These are phyloP conservation scores for Thyatira batis DNA, from an alignment of 2,888 invertebrate species.

Conservation along the genomic window DNA sequence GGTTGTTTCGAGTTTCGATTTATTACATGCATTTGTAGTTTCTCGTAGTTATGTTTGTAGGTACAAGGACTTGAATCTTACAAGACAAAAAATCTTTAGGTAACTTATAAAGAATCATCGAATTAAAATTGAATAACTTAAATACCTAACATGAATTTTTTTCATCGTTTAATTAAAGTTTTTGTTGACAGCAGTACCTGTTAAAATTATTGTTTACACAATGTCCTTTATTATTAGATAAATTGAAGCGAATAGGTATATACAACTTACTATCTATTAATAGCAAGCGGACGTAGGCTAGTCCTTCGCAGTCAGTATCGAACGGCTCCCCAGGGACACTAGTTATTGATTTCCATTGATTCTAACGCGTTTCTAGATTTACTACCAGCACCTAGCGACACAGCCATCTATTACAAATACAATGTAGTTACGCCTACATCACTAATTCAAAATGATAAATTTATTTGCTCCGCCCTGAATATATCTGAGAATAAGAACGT, in stretches of 20 bases:
- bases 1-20: constrained; percentile 53
- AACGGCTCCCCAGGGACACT: constrained; percentile 66
- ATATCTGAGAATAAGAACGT: too few species aligned
- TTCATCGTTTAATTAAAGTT: not conserved
- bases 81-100: not conserved
- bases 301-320: constrained; percentile 42
- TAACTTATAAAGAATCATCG: not conserved
- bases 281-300: constrained; percentile 26
- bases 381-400: constrained; percentile 52
- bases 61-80: not conserved
- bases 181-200: not conserved
- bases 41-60: not conserved
- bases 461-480: not conserved
- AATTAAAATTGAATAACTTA: too few species aligned
- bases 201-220: not conserved
- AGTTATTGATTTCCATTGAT: constrained; percentile 77
- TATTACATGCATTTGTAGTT: constrained; percentile 29
- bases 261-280: constrained; percentile 27
- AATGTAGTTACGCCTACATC: constrained; percentile 7
- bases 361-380: constrained; percentile 73
- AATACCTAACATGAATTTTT: too few species aligned
- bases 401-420: constrained; percentile 33
- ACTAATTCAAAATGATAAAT: constrained; percentile 1
- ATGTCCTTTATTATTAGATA: not conserved
- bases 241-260: constrained; percentile 4